phyloP scores from a whole-genome alignment of 1,140 invertebrate genomes.

The Drosophila kepulauana region DNA sequence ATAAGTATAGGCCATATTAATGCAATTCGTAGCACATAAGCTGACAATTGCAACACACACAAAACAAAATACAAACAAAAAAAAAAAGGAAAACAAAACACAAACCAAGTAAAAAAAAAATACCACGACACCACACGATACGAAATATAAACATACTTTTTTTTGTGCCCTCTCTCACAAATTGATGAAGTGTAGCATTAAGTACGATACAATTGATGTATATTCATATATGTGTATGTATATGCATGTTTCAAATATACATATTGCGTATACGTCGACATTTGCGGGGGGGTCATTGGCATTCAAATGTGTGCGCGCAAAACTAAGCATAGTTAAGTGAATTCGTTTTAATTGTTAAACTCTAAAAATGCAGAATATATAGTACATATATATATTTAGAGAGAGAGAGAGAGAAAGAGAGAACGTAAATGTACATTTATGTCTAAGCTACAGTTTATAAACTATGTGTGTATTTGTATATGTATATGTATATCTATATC shows the following conservation, averaged over 20 bases:
- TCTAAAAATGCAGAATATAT: slow-evolving; percentile 18
- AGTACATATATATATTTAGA: not conserved
- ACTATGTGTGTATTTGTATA: slow-evolving; percentile 60
- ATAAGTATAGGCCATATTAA: slow-evolving; percentile 80
- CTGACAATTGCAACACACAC: slow-evolving; percentile 34
- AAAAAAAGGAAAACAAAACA: slow-evolving; percentile 19
- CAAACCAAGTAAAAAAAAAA: slow-evolving; percentile 22
- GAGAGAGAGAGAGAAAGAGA: not conserved
- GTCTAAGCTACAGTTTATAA: slow-evolving; percentile 51
- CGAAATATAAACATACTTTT: slow-evolving; percentile 17
- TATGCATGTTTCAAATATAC: slow-evolving; percentile 27
- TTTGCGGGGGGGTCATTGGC: slow-evolving; percentile 26
- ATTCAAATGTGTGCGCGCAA: slow-evolving; percentile 47
- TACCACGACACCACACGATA: slow-evolving; percentile 31
- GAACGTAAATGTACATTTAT: slow-evolving; percentile 34
- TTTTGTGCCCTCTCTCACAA: slow-evolving; percentile 5
- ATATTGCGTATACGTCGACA: slow-evolving; percentile 26
- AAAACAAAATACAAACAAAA: slow-evolving; percentile 35
- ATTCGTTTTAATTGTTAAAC: slow-evolving; percentile 61
- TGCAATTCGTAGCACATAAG: slow-evolving; percentile 74
- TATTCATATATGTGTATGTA: slow-evolving; percentile 21
- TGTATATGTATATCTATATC: slow-evolving; percentile 70
- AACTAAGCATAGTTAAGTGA: slow-evolving; percentile 42
- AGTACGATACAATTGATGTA: slow-evolving; percentile 23
- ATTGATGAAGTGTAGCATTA: slow-evolving; percentile 13